phyloP scores from a whole-genome alignment of 2,113 vertebrate genomes.

The Caranx ignobilis region DNA sequence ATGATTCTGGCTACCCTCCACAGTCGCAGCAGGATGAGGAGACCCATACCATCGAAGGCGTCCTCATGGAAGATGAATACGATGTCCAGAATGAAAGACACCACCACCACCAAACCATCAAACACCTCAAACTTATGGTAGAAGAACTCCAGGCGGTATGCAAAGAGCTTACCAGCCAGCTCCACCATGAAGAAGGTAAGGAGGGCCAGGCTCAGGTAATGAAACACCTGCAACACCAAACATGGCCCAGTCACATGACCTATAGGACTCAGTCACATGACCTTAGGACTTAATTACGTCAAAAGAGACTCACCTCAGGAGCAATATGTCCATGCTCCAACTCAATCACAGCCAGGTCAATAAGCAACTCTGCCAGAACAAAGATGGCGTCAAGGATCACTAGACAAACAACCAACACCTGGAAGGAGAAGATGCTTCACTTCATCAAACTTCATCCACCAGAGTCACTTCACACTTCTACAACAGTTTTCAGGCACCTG shows the following conservation, averaged over 20 bases:
- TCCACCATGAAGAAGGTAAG: conserved; percentile 93
- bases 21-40: conserved; percentile 93
- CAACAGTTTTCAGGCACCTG: no score
- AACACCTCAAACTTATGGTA: conserved; percentile 96
- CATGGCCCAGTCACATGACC: background rate
- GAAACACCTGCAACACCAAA: conserved; percentile 88
- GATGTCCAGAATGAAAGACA: conserved; percentile 93
- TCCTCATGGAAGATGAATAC: conserved; percentile 89
- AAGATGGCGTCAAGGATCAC: conserved; percentile 93
- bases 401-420: conserved; percentile 92
- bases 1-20: conserved; percentile 97
- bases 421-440: background rate
- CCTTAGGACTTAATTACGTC: background rate
- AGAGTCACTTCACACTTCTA: no score
- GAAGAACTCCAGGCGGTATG: conserved; percentile 92
- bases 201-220: conserved; percentile 91
- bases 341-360: conserved; percentile 90
- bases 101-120: conserved; percentile 88
- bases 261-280: background rate
- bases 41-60: conserved; percentile 89
- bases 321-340: conserved; percentile 82
- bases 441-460: no score
- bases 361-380: conserved; percentile 91
- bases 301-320: conserved; percentile 82
- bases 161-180: conserved; percentile 89